phyloP scores from a whole-genome alignment of 2,113 vertebrate species.

The Poeciliopsis occidentalis region DNA sequence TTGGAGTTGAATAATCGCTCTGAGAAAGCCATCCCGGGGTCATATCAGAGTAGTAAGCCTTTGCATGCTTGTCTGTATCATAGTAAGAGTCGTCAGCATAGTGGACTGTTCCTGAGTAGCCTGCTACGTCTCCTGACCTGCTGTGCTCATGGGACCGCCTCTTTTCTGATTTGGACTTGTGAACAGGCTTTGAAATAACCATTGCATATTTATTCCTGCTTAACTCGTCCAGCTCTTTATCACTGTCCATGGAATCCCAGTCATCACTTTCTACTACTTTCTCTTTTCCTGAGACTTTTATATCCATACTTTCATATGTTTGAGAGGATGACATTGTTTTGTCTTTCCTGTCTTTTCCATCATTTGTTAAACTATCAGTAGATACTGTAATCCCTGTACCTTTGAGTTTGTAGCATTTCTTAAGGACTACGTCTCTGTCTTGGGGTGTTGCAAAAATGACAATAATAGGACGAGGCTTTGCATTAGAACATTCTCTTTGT shows the following conservation, averaged over 20 bases:
- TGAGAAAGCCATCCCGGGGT: constrained; percentile 92
- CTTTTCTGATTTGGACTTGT: constrained; percentile 83
- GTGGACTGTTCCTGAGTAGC: constrained; percentile 81
- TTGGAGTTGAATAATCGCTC: constrained; percentile 91
- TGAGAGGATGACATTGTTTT: constrained; percentile 90
- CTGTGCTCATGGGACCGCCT: constrained; percentile 81
- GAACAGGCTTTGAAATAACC: constrained; percentile 85
- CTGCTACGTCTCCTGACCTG: constrained; percentile 75
- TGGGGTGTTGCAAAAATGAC: constrained; percentile 93
- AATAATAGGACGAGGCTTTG: constrained; percentile 95
- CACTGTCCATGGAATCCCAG: constrained; percentile 93
- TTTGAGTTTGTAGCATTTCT: constrained; percentile 98
- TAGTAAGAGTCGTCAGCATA: constrained; percentile 81
- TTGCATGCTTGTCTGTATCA: constrained; percentile 83
- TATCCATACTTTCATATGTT: constrained; percentile 98
- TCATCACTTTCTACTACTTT: constrained; percentile 84
- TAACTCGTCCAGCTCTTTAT: constrained; percentile 91
- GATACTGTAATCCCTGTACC: constrained; percentile 94
- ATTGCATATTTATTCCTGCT: constrained; percentile 90
- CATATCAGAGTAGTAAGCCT: constrained; percentile 84
- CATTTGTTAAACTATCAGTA: constrained; percentile 90
- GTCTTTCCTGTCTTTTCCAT: constrained; percentile 90
- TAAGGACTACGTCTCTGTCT: constrained; percentile 94
- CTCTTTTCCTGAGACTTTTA: constrained; percentile 86
- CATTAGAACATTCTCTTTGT: constrained; percentile 93